Conservation (phyloP, 35 echinoderm and acorn worm genomes). For the Eucidaris tribuloides region DNA sequence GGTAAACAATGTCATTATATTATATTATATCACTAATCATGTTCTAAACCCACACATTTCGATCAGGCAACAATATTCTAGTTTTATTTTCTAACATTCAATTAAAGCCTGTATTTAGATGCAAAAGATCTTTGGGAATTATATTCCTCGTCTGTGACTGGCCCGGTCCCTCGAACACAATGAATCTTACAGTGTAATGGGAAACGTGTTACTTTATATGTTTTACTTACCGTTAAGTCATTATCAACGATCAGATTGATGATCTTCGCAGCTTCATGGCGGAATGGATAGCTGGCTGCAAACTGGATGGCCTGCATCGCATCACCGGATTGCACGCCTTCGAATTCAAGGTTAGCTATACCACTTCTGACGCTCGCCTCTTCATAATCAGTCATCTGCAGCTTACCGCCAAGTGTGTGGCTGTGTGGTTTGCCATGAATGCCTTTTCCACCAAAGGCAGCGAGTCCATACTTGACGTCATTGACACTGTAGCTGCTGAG, state of each 20-base stretch:
- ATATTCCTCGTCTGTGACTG: neutral
- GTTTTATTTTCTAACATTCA: neutral
- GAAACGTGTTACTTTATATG: neutral
- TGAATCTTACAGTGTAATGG: no score
- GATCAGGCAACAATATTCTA: neutral
- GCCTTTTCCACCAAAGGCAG: slow-evolving; percentile 62
- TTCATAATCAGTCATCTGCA: neutral
- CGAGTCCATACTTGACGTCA: slow-evolving; percentile 61
- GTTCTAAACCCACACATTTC: neutral
- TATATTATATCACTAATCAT: no score
- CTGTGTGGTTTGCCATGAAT: slow-evolving; percentile 40
- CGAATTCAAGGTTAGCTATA: slow-evolving; percentile 51
- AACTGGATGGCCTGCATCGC: slow-evolving; percentile 61
- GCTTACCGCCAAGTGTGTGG: slow-evolving; percentile 47
- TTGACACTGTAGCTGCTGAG: slow-evolving; percentile 8
- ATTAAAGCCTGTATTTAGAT: neutral
- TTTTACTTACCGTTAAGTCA: slow-evolving; percentile 59
- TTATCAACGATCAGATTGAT: slow-evolving; percentile 69
- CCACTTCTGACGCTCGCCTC: slow-evolving; percentile 12
- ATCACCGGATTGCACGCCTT: slow-evolving; percentile 38
- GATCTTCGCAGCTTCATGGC: slow-evolving; percentile 54
- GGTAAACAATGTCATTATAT: no score
- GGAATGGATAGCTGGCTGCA: slow-evolving; percentile 50
- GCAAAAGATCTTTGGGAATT: neutral
- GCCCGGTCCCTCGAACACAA: no score